phyloP scores from a whole-genome alignment of 2,888 invertebrate species.

The Aspidiotus destructor region DNA sequence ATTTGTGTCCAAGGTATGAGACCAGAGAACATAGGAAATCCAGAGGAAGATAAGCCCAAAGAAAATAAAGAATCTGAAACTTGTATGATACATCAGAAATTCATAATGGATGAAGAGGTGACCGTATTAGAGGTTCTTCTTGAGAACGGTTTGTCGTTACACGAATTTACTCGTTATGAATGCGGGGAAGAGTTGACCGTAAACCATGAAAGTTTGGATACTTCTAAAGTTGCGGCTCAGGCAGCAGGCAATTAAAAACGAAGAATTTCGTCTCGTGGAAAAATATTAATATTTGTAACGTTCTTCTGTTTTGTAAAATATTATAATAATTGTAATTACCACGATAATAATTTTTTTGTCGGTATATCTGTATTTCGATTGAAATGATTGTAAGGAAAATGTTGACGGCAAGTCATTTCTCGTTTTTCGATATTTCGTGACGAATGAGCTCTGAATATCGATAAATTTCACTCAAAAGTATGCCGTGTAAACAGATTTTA shows the following conservation, averaged over 20 bases:
- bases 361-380: too few relatives aligned
- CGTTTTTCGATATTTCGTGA: too few relatives aligned
- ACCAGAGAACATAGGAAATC: constrained; percentile 62
- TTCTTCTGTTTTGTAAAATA: too few relatives aligned
- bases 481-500: too few relatives aligned
- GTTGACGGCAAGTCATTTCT: too few relatives aligned
- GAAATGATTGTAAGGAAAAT: too few relatives aligned
- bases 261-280: too few relatives aligned
- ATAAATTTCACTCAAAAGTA: too few relatives aligned
- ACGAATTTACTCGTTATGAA: constrained; percentile 78
- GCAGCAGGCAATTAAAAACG: not conserved
- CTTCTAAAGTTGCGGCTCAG: not conserved
- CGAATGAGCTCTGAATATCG: too few relatives aligned
- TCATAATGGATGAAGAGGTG: constrained; percentile 63
- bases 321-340: too few relatives aligned
- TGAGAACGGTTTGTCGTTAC: constrained; percentile 37
- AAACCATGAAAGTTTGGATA: not conserved
- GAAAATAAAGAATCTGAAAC: constrained; percentile 50
- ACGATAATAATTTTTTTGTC: too few relatives aligned
- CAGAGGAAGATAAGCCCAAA: constrained; percentile 45
- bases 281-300: too few relatives aligned
- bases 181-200: constrained; percentile 57
- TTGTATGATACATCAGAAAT: constrained; percentile 76
- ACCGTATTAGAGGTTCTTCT: constrained; percentile 50
- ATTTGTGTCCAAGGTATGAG: constrained; percentile 52